phyloP scores from a whole-genome alignment of 2,888 invertebrate species.

The Nemoura dubitans region DNA sequence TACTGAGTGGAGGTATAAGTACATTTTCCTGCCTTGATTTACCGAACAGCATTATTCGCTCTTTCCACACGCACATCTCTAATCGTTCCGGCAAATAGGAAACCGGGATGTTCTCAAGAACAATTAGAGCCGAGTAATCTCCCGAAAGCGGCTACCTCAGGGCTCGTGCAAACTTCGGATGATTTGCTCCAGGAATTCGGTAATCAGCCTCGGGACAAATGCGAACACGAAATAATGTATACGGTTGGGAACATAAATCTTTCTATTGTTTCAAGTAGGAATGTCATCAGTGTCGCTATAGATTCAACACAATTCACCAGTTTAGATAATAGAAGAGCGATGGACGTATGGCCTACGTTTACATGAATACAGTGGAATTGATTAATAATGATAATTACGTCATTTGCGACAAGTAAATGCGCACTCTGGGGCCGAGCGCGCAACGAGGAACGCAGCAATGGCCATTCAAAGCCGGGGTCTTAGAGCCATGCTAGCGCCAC shows the following conservation, averaged over 20 bases:
- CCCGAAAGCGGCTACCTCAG: conserved; percentile 8
- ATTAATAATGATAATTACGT: conserved; percentile 32
- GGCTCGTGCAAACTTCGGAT: conserved; percentile 36
- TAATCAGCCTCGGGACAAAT: conserved; percentile 38
- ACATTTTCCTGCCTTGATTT: conserved; percentile 31
- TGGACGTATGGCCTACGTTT: conserved; percentile 26
- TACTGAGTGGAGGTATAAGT: not conserved
- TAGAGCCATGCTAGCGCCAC: not conserved
- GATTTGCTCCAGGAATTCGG: conserved; percentile 32
- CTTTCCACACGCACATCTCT: conserved; percentile 21
- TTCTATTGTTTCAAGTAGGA: conserved; percentile 37
- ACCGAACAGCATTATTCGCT: conserved; percentile 35
- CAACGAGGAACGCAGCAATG: not conserved
- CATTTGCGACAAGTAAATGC: conserved; percentile 21
- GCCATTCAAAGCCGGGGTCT: not conserved
- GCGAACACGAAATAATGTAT: conserved; percentile 29
- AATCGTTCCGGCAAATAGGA: conserved; percentile 44
- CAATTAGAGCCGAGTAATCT: conserved; percentile 32
- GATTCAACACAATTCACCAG: conserved; percentile 31
- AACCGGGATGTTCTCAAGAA: conserved; percentile 20
- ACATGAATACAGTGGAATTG: conserved; percentile 27
- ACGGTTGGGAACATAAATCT: conserved; percentile 33
- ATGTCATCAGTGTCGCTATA: not conserved
- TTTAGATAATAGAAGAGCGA: conserved; percentile 38
- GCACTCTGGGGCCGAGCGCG: not conserved